Percentiles rank a stretch among this genome's conserved stretches.
Evolutionary conservation across 2,113 vertebrate species (phyloP).

Genomic region (Nerophis ophidion): DNA sequence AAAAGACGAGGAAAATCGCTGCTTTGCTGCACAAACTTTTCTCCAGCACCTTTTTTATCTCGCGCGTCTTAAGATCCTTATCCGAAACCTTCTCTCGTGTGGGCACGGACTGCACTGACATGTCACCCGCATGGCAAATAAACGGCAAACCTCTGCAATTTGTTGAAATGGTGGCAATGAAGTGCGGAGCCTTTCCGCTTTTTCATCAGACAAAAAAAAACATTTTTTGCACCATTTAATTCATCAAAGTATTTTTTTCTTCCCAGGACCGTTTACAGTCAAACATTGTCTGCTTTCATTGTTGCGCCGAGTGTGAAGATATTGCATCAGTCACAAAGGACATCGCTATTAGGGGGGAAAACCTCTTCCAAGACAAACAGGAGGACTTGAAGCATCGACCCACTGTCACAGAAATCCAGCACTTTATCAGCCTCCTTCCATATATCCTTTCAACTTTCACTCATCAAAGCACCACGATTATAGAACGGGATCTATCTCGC

Average conservation of each 20-base stretch:
- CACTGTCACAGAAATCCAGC: slow-evolving; percentile 67
- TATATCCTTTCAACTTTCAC: slow-evolving; percentile 70
- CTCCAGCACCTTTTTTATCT: slow-evolving; percentile 60
- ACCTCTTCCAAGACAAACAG: slow-evolving; percentile 73
- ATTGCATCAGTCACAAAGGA: slow-evolving; percentile 78
- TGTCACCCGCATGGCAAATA: slow-evolving; percentile 51
- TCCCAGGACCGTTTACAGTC: slow-evolving; percentile 69
- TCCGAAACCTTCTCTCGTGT: slow-evolving; percentile 52
- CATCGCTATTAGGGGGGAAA: slow-evolving; percentile 68
- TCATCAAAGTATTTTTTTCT: slow-evolving; percentile 60
- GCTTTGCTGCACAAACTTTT: slow-evolving; percentile 74
- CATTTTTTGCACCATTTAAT: slow-evolving; percentile 61
- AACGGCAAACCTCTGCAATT: slow-evolving; percentile 49
- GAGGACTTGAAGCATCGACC: slow-evolving; percentile 72
- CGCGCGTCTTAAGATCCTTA: slow-evolving; percentile 55
- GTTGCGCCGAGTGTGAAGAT: slow-evolving; percentile 64
- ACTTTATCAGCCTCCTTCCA: slow-evolving; percentile 69
- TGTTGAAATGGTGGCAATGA: slow-evolving; percentile 53
- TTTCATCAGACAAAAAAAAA: slow-evolving; percentile 67
- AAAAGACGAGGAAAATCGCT: slow-evolving; percentile 71
- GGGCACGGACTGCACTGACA: slow-evolving; percentile 65
- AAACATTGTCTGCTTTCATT: slow-evolving; percentile 57
- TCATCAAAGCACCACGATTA: slow-evolving; percentile 74
- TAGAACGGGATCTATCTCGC: slow-evolving; percentile 64
- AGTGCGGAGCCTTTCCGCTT: slow-evolving; percentile 57